These are phyloP conservation scores for Eulemur rufifrons DNA, from an alignment of 2,113 vertebrate species.

Conservation along the genomic window DNA sequence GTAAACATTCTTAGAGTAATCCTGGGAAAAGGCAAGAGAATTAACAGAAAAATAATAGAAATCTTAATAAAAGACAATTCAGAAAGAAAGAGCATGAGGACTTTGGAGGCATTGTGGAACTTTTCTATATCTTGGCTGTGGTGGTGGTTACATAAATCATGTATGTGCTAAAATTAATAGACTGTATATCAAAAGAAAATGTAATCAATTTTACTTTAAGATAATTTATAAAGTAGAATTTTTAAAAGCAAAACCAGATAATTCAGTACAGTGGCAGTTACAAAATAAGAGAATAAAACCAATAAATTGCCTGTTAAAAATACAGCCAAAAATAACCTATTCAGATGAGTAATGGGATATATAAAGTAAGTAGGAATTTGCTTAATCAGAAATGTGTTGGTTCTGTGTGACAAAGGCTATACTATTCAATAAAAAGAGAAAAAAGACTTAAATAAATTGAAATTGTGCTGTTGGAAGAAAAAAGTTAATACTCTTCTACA, in stretches of 20 bases:
- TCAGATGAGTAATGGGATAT: neutral
- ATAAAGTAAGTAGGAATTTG: neutral
- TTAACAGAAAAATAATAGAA: neutral
- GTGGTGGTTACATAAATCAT: neutral
- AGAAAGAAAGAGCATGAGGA: neutral
- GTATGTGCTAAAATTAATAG: slow-evolving; percentile 11
- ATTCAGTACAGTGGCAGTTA: neutral
- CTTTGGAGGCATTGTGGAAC: neutral
- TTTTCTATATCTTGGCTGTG: neutral
- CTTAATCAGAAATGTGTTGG: neutral
- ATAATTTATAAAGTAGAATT: neutral
- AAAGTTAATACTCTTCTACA: neutral
- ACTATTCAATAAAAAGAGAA: neutral
- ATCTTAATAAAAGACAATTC: neutral
- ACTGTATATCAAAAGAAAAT: neutral
- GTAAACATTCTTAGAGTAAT: neutral
- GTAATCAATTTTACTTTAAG: neutral
- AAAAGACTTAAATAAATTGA: neutral
- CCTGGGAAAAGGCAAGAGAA: neutral
- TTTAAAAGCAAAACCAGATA: neutral
- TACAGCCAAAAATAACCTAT: neutral
- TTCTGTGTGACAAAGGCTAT: neutral
- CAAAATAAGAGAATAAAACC: neutral
- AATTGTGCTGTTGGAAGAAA: neutral
- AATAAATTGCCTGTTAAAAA: neutral